A percentile compares a stretch with the other conserved stretches of the same genome.
Evolutionary conservation across 2,113 vertebrate species (phyloP).

Genomic region (Pithys albifrons): DNA sequence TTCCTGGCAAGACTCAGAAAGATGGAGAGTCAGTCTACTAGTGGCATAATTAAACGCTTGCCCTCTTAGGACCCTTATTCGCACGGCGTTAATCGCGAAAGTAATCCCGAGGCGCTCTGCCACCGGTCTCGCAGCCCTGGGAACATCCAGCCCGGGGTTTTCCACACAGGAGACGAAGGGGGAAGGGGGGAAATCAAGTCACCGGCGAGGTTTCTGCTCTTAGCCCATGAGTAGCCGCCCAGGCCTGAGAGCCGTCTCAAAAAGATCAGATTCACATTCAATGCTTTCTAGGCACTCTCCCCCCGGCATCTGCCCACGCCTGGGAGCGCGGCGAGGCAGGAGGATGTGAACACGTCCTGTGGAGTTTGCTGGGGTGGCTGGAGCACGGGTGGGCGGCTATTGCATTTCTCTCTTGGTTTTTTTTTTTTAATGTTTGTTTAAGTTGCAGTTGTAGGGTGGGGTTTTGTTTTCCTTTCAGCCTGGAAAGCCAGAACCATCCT

Average conservation of each 20-base stretch:
- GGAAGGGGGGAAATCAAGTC: background rate
- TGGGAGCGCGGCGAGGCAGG: background rate
- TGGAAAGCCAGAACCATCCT: background rate
- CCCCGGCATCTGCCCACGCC: background rate
- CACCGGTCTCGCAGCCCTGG: background rate
- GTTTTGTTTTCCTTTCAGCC: background rate
- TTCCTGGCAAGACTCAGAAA: background rate
- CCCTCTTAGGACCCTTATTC: conserved; percentile 16
- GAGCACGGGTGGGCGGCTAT: background rate
- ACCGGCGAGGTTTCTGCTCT: background rate
- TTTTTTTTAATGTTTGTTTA: background rate
- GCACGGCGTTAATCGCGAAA: background rate
- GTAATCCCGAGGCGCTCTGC: background rate
- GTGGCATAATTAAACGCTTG: background rate
- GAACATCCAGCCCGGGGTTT: background rate
- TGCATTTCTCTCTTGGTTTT: background rate
- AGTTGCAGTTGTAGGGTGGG: background rate
- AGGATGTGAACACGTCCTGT: background rate
- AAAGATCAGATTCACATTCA: background rate
- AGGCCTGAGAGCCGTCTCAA: background rate
- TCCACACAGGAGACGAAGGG: background rate
- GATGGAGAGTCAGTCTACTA: background rate
- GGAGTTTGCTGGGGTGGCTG: background rate
- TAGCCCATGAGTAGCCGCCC: background rate
- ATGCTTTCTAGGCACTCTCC: background rate